phyloP scores from a whole-genome alignment of 2,113 vertebrate species.

The Eulacestoma nigropectus region DNA sequence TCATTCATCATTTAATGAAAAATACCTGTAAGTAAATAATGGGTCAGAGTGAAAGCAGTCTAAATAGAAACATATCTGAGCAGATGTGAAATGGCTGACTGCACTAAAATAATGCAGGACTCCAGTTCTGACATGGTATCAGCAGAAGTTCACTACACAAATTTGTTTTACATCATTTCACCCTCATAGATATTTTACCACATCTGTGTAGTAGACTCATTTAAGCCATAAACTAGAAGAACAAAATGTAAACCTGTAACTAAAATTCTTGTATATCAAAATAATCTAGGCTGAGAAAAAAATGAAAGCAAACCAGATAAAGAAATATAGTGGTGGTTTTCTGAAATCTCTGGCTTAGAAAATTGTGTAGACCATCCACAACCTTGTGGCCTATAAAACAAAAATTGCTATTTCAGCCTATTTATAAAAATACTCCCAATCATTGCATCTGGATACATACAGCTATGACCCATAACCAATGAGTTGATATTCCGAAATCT shows the following conservation, averaged over 20 bases:
- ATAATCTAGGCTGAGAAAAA: background rate
- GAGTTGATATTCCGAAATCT: background rate
- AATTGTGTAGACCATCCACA: background rate
- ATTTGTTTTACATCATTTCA: background rate
- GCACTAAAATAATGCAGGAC: background rate
- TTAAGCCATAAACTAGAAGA: background rate
- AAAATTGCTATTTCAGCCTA: background rate
- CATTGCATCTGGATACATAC: background rate
- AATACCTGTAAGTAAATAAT: background rate
- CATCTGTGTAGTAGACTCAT: background rate
- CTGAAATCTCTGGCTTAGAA: background rate
- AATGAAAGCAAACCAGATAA: background rate
- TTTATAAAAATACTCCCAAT: background rate
- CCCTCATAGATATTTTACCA: background rate
- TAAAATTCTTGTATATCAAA: background rate
- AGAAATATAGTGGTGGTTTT: background rate
- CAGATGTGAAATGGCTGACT: background rate
- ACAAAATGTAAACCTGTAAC: background rate
- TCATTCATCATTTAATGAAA: background rate
- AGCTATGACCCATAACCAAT: background rate
- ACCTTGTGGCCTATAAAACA: background rate
- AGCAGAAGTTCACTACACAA: background rate
- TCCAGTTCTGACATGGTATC: background rate
- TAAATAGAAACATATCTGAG: background rate
- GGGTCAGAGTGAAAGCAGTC: background rate